Percentiles rank a stretch among this genome's conserved stretches.
phyloP scores from a whole-genome alignment of 2,113 vertebrate genomes.

The Xiphias gladius region DNA sequence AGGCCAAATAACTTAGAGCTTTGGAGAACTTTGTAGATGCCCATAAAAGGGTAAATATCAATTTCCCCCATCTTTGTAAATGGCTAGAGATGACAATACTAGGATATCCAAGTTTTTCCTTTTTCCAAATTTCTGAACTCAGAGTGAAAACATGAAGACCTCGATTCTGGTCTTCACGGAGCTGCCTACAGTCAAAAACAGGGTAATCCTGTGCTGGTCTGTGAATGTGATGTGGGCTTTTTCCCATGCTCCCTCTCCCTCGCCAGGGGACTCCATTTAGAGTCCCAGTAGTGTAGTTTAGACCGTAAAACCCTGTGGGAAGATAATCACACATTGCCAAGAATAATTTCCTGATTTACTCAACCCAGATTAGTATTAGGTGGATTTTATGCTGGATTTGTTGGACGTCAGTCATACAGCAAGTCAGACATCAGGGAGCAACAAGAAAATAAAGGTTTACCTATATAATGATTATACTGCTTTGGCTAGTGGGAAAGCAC shows the following conservation, averaged over 20 bases:
- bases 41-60: conserved; percentile 1
- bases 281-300: conserved; percentile 54
- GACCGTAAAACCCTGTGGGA: conserved; percentile 51
- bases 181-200: conserved; percentile 28
- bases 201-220: conserved; percentile 36
- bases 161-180: conserved; percentile 9
- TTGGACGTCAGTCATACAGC: conserved; percentile 21
- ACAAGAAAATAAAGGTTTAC: conserved; percentile 55
- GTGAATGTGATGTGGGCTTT: conserved; percentile 46
- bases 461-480: conserved; percentile 12
- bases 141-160: neutral
- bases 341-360: conserved; percentile 71
- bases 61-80: neutral
- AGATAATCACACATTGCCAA: conserved; percentile 52
- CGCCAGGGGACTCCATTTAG: conserved; percentile 21
- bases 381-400: conserved; percentile 57
- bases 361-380: conserved; percentile 43
- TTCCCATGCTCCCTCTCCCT: conserved; percentile 72
- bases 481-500: neutral
- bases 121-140: neutral
- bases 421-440: neutral
- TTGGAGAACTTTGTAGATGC: neutral
- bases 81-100: neutral
- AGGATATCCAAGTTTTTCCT: neutral
- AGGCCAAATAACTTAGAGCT: neutral